phyloP scores from a whole-genome alignment of 2,797 vertebrate species.

The Bradypodion ventrale region DNA sequence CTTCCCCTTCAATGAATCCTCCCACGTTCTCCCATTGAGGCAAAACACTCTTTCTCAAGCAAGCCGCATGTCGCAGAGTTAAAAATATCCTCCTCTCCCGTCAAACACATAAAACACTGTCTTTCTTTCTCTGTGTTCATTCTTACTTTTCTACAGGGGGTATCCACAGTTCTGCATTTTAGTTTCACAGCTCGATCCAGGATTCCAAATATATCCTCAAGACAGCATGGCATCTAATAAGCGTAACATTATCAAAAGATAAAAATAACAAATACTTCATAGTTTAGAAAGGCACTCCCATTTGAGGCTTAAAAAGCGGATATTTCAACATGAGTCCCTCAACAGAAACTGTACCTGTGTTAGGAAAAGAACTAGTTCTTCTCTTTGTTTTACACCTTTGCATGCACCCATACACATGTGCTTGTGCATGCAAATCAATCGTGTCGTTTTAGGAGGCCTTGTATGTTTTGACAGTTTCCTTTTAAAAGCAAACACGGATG shows the following conservation, averaged over 20 bases:
- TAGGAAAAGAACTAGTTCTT: conserved; percentile 47
- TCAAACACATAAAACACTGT: neutral
- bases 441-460: conserved; percentile 52
- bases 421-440: neutral
- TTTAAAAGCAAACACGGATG: neutral
- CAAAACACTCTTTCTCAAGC: rapidly evolving
- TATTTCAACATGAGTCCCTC: conserved; percentile 25
- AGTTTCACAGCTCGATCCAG: rapidly evolving
- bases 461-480: conserved; percentile 48
- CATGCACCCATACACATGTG: too few species aligned
- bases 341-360: conserved; percentile 6
- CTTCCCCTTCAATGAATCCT: conserved; percentile 37
- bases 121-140: conserved; percentile 13
- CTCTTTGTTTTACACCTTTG: conserved; percentile 50
- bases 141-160: neutral
- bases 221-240: conserved; percentile 28
- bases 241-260: neutral
- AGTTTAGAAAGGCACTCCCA: conserved; percentile 21
- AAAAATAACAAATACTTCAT: conserved; percentile 27
- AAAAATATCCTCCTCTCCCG: conserved; percentile 6
- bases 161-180: neutral
- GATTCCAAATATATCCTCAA: conserved; percentile 26
- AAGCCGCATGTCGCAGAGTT: conserved; percentile 12
- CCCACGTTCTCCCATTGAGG: conserved; percentile 20
- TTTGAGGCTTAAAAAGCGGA: conserved; percentile 19